These are phyloP conservation scores for Apamea anceps DNA, from an alignment of 2,888 invertebrate genomes.

Conservation along the genomic window DNA sequence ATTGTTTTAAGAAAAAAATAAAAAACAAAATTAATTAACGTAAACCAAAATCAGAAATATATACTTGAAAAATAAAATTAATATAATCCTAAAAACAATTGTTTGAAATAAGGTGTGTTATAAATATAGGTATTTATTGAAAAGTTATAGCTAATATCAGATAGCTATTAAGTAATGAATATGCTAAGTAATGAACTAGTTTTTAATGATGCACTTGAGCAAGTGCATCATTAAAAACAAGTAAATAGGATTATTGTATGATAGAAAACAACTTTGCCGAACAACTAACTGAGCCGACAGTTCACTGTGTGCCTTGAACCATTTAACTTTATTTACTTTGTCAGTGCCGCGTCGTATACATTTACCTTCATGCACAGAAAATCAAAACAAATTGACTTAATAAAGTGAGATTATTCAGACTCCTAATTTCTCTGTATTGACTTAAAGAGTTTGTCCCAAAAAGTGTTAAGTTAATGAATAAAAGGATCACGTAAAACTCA, in stretches of 20 bases:
- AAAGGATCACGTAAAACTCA: conserved; percentile 26
- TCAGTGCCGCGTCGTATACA: not conserved
- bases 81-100: no score
- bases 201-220: no score
- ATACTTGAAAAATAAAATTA: no score
- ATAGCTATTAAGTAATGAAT: not conserved
- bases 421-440: conserved; percentile 4
- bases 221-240: conserved; percentile 22
- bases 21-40: no score
- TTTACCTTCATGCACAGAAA: not conserved
- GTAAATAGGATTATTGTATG: not conserved
- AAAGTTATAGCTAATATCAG: conserved; percentile 3
- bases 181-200: no score
- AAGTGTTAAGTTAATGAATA: conserved; percentile 43
- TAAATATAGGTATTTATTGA: not conserved
- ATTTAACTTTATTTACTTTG: conserved; percentile 22
- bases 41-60: no score
- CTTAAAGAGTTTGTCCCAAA: conserved; percentile 7
- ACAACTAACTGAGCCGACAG: not conserved
- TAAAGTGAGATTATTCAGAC: not conserved
- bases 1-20: no score
- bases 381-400: conserved; percentile 8
- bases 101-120: no score
- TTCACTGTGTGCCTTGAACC: conserved; percentile 14
- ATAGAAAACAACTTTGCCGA: not conserved